Percentiles rank a stretch among this genome's conserved stretches.
Evolutionary conservation across 2,797 vertebrate species (phyloP).

Genomic region (Apogon hyalosoma): DNA sequence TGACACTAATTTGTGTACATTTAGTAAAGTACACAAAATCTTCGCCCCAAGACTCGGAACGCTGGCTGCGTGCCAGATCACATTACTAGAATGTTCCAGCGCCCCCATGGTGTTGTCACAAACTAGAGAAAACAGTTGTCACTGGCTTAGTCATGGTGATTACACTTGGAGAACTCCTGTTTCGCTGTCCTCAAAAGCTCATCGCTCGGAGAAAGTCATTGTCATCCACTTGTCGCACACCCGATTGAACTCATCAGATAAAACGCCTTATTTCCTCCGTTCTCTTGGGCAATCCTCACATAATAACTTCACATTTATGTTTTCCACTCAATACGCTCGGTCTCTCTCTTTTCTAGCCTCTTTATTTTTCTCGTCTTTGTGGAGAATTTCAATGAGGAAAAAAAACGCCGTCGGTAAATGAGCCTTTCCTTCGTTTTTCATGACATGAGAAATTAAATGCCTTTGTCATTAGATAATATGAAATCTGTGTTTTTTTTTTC

Average conservation of each 20-base stretch:
- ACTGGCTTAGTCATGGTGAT: slow-evolving; percentile 76
- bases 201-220: slow-evolving; percentile 61
- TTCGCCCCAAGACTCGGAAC: slow-evolving; percentile 62
- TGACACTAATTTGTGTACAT: slow-evolving; percentile 81
- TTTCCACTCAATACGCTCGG: slow-evolving; percentile 35
- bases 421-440: slow-evolving; percentile 43
- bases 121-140: slow-evolving; percentile 75
- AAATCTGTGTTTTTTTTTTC: slow-evolving; percentile 38
- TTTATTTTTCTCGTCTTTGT: slow-evolving; percentile 29
- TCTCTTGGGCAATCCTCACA: slow-evolving; percentile 31
- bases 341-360: neutral
- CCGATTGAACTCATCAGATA: slow-evolving; percentile 64
- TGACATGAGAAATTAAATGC: slow-evolving; percentile 48
- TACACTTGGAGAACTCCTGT: slow-evolving; percentile 70
- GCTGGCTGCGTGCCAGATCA: slow-evolving; percentile 73
- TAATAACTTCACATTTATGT: slow-evolving; percentile 57
- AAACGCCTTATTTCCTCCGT: slow-evolving; percentile 37
- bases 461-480: slow-evolving; percentile 52
- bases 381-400: slow-evolving; percentile 52
- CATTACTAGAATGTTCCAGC: slow-evolving; percentile 72
- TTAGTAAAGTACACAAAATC: slow-evolving; percentile 77
- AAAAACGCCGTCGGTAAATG: slow-evolving; percentile 40
- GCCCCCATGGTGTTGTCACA: slow-evolving; percentile 73
- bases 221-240: slow-evolving; percentile 58
- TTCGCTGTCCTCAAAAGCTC: slow-evolving; percentile 65